Conservation (phyloP, 2,888 invertebrate genomes). For the Melanostoma mellinum region DNA sequence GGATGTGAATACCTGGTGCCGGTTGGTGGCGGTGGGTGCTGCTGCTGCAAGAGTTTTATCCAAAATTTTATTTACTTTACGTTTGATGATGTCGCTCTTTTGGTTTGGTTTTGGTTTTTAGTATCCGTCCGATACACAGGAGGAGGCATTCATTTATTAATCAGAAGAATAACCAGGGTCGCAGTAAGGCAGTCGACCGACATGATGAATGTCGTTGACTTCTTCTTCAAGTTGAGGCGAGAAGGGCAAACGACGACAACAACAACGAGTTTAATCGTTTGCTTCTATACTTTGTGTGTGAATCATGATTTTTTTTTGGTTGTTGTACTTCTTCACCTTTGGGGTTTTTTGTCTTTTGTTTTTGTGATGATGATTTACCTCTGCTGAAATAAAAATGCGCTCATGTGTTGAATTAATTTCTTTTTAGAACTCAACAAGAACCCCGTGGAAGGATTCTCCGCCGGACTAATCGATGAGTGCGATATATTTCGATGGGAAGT, state of each 20-base stretch:
- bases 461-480: slow-evolving; percentile 99
- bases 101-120: slow-evolving; percentile 1
- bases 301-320: slow-evolving; percentile 39
- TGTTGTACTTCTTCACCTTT: slow-evolving; percentile 32
- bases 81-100: slow-evolving; percentile 10
- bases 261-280: slow-evolving; percentile 51
- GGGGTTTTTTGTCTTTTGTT: slow-evolving; percentile 13
- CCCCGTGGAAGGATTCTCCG: slow-evolving; percentile 99
- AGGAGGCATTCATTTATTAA: slow-evolving; percentile 24
- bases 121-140: slow-evolving; percentile 13
- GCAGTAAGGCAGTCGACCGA: slow-evolving; percentile 33
- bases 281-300: slow-evolving; percentile 40
- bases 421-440: slow-evolving; percentile 98
- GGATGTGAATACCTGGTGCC: too few relatives aligned
- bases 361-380: slow-evolving; percentile 18
- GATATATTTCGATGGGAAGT: slow-evolving; percentile 99
- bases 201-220: slow-evolving; percentile 66
- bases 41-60: too few relatives aligned
- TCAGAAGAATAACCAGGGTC: slow-evolving; percentile 43
- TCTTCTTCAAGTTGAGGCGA: slow-evolving; percentile 44
- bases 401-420: slow-evolving; percentile 69
- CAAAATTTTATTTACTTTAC: slow-evolving; percentile 13
- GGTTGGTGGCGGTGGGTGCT: too few relatives aligned
- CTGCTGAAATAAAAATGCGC: slow-evolving; percentile 48
- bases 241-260: slow-evolving; percentile 11